Evolutionary conservation across 1,140 invertebrate species (phyloP), one percentile per base, ranked within the genome.

Genomic region (Zaprionus kolodkinae): DNA sequence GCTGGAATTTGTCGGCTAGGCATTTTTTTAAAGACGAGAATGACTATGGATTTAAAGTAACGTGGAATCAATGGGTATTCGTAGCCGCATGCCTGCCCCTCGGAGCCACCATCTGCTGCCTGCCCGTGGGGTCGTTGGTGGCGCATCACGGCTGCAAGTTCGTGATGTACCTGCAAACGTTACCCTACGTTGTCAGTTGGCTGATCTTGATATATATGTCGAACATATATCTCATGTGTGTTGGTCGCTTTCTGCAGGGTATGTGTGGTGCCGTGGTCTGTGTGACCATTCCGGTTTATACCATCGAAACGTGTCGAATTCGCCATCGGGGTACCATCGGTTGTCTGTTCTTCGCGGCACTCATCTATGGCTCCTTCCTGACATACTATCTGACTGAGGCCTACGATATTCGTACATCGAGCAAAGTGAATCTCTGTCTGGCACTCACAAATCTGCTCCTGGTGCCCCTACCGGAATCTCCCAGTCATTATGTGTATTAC

Each of bases 401-500:
- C 74, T 92, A 15, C 27, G 84, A 61, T 3, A 15, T 65, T 81
- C 93, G 2, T 84, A 83, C 56, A 94, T 94, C 81, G 91, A 95
- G 95, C 1, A 59, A 94, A 0, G 77, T 95, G n/a, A 94, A 93
- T 0, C 36, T 94, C 3, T 73, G 94, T 0, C 94, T 95, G 2
- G 21, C 95, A 0, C 35, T 96, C 0, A 94, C 95, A 48, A 92
- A 93, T 2, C 59, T 92, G 0, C 68, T 93, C 4, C 94, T 96
- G 89, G 72, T 94, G 1, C 94, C 95, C 36, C 94, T 96, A 91
- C 96, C 96, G 0, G 96, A 97, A 92, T 94, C 95, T 1, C 96
- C 94, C 93, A 93, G 70, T 91, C 93, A 65, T 25, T 66, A 70
- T 30, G 36, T 72, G 3, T 73, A 94, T 15, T 94, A 93, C 68